Evolutionary conservation across 2,888 invertebrate genomes (phyloP).

Genomic region (Carcina quercana): DNA sequence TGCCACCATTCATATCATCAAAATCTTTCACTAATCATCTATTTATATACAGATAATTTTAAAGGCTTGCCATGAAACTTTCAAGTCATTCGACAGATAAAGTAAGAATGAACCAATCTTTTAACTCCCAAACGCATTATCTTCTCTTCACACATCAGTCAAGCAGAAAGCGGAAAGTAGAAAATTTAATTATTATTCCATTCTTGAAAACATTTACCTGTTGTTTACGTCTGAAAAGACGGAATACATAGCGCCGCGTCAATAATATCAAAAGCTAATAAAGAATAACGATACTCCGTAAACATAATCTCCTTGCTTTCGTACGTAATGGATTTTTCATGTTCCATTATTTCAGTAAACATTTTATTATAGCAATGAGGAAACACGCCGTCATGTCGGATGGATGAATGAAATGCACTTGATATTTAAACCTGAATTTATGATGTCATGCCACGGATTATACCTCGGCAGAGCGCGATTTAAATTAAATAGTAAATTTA

Average conservation of each 20-base stretch:
- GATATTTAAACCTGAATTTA: constrained; percentile 10
- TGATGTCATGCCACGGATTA: neutral
- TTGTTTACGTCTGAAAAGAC: no score
- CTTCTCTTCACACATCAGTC: no score
- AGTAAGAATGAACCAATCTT: no score
- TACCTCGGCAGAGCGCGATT: neutral
- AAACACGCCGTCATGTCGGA: constrained; percentile 14
- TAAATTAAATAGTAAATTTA: neutral
- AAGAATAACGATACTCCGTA: constrained; percentile 23
- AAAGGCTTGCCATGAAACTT: no score
- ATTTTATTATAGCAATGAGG: constrained; percentile 24
- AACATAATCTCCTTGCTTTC: constrained; percentile 20
- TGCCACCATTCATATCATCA: no score
- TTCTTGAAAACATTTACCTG: no score
- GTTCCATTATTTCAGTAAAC: constrained; percentile 27
- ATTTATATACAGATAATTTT: no score
- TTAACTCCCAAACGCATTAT: no score
- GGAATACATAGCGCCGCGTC: neutral
- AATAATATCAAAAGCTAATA: constrained; percentile 16
- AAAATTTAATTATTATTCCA: no score
- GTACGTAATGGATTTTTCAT: constrained; percentile 27
- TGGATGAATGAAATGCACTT: constrained; percentile 17
- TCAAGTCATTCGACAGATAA: no score
- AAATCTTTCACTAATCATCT: no score
- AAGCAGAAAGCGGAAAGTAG: no score